phyloP scores from a whole-genome alignment of 2,888 invertebrate genomes.

The Parnassius orleans region DNA sequence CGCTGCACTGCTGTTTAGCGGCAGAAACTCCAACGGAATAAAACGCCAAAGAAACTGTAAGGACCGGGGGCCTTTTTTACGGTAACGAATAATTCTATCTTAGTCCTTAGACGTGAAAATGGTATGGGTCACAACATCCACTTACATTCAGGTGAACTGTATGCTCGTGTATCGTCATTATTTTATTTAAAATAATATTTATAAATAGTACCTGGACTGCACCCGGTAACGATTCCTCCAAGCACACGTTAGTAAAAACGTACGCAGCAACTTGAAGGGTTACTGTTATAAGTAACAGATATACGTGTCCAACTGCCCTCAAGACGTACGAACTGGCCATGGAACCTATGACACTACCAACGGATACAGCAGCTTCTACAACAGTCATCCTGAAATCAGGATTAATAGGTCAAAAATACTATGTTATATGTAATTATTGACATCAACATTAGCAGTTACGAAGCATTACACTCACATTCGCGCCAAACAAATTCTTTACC shows the following conservation, averaged over 20 bases:
- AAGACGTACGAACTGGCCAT: constrained; percentile 82
- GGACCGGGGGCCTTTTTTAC: no score
- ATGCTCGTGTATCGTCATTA: neutral
- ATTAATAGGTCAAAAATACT: neutral
- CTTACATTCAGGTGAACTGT: neutral
- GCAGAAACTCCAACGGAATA: no score
- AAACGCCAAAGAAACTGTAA: no score
- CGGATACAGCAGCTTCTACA: constrained; percentile 80
- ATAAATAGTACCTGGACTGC: constrained; percentile 51
- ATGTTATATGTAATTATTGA: neutral
- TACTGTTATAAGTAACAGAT: constrained; percentile 71
- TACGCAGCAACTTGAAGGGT: constrained; percentile 65
- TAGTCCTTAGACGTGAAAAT: no score
- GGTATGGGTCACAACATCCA: no score
- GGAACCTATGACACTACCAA: constrained; percentile 83
- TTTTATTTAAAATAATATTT: neutral
- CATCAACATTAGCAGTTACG: constrained; percentile 9
- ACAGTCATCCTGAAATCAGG: constrained; percentile 80
- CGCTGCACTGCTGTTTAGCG: no score
- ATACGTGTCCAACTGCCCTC: constrained; percentile 73
- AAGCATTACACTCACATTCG: constrained; percentile 11
- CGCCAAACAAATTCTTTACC: constrained; percentile 55
- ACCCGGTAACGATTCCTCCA: constrained; percentile 77
- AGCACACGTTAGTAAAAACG: constrained; percentile 65
- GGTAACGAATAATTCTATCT: no score